phyloP scores from a whole-genome alignment of 2,113 vertebrate species.

The Archilochus colubris region DNA sequence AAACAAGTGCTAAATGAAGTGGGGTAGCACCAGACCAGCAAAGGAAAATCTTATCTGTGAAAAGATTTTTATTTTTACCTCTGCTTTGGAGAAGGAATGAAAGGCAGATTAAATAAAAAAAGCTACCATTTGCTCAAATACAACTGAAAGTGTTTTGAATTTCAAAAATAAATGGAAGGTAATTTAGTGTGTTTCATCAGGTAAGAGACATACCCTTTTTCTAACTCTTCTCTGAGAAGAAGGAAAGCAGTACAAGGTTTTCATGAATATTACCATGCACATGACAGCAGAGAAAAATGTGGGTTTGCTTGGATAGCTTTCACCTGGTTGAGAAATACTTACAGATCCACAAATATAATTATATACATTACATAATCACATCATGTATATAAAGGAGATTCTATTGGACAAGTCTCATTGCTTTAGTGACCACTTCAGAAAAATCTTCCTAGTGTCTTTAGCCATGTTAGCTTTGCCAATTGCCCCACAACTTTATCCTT shows the following conservation, averaged over 20 bases:
- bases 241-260: neutral
- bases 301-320: conserved; percentile 33
- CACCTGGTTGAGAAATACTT: neutral
- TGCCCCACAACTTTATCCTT: neutral
- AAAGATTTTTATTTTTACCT: conserved; percentile 47
- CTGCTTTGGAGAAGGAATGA: neutral
- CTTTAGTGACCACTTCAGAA: neutral
- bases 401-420: neutral
- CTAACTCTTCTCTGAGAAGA: neutral
- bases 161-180: neutral
- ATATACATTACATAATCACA: too few relatives aligned
- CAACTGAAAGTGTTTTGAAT: neutral
- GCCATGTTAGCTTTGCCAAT: neutral
- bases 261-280: neutral
- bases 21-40: neutral
- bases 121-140: neutral
- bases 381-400: neutral
- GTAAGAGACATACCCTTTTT: neutral
- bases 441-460: neutral
- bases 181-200: neutral
- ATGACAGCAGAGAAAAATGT: conserved; percentile 1
- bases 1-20: conserved; percentile 43
- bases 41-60: conserved; percentile 56
- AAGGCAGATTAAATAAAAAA: neutral
- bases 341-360: neutral